phyloP scores from a whole-genome alignment of 2,888 invertebrate species.

The Masnerella sp. region DNA sequence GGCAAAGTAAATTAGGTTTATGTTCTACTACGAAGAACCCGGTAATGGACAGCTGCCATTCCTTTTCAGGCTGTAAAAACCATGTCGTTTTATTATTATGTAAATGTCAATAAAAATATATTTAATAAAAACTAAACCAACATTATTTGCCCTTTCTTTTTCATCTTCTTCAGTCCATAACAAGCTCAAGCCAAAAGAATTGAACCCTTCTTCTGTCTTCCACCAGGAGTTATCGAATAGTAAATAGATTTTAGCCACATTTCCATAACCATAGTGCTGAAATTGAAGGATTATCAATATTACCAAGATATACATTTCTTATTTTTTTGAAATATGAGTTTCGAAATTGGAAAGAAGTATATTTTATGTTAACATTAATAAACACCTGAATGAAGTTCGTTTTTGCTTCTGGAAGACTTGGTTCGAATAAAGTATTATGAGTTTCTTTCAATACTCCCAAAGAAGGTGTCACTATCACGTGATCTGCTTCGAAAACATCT shows the following conservation, averaged over 20 bases:
- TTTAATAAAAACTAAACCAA: constrained; percentile 23
- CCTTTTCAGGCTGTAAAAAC: constrained; percentile 71
- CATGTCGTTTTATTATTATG: too few species aligned
- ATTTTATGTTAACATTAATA: too few species aligned
- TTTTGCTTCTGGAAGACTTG: constrained; percentile 80
- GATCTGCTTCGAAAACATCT: constrained; percentile 79
- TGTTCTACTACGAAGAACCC: constrained; percentile 82
- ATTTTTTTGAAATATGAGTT: too few species aligned
- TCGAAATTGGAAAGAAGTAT: too few species aligned
- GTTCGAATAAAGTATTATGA: constrained; percentile 79
- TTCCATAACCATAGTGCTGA: constrained; percentile 81
- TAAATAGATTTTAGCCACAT: constrained; percentile 84
- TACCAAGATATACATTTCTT: too few species aligned
- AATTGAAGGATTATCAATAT: too few species aligned
- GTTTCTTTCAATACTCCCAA: constrained; percentile 84
- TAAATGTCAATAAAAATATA: neutral
- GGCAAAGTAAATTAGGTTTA: constrained; percentile 81
- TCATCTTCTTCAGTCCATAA: constrained; percentile 80
- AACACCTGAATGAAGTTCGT: constrained; percentile 79
- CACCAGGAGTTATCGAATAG: constrained; percentile 84
- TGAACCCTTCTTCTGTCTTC: constrained; percentile 68
- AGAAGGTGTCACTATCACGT: constrained; percentile 84
- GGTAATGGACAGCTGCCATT: constrained; percentile 82
- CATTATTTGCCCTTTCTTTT: constrained; percentile 60
- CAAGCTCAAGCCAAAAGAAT: constrained; percentile 76